Base-by-base conservation (phyloP, 2,888 invertebrate genomes). In the Machimus atricapillus region DNA sequence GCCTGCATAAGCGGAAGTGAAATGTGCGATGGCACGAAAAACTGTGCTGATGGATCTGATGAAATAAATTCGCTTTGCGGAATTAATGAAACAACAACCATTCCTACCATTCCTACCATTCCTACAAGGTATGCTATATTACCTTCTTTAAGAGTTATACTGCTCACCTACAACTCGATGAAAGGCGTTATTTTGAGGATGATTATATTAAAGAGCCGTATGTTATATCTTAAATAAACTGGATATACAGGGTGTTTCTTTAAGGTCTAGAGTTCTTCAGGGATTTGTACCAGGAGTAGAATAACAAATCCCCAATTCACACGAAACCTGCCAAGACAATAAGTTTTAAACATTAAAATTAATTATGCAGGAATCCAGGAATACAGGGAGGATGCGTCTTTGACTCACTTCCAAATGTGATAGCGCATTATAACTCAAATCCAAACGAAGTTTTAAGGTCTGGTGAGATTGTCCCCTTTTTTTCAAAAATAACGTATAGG, bases 1-100 rank as follows among this genome's bases (percentile, higher is more conserved):
- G 91, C 90, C 7, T 91, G 91, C 16, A 87, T 91, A 27, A 81
- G 79, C 4, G 89, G 88, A 0, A 58, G 74, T 5, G 88, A 88
- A 5, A 89, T 87, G 52, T 91, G 91, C 74, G 89, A 91, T 88
- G 89, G 89, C 8, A 23, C 82, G 2, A 79, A 31, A 1, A 90
- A 91, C 81, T 91, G 91, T 46, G 37, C 78, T 1, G 91, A 91
- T 89, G 90, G 90, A 19, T 91, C 90, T 0, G 91, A 91, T 89
- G 91, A 91, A 87, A 83, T 88, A 6, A 5, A 27, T 0, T 86
- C 40, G 4, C 87, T 90, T 7, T 91, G 91, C 85, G 88, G 34
- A 5, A n/a, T n/a, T n/a, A n/a, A 43, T 23, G 1, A 4, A 37
- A 12, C 37, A 40, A 43, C 0, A 9, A n/a, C n/a, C n/a, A n/a